Evolutionary conservation across 2,888 invertebrate species (phyloP).

Genomic region (Chloroclystis v-ata): DNA sequence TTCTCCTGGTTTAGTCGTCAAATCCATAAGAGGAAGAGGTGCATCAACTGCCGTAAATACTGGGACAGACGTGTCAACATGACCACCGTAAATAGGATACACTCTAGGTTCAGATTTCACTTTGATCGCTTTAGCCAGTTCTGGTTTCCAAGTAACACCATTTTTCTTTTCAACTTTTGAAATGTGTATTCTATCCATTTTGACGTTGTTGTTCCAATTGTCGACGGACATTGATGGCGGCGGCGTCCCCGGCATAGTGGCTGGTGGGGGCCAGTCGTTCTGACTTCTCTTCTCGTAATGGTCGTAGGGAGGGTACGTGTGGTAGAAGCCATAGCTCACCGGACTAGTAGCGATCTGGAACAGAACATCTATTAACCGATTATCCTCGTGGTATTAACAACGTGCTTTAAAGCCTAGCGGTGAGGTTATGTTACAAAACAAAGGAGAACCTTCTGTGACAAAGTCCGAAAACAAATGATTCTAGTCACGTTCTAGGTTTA

Average conservation of each 20-base stretch:
- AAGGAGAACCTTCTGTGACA: background rate
- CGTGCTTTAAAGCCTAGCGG: slow-evolving; percentile 52
- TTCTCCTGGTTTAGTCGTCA: slow-evolving; percentile 63
- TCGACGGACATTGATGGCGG: slow-evolving; percentile 43
- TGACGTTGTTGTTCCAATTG: slow-evolving; percentile 44
- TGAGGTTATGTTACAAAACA: slow-evolving; percentile 26
- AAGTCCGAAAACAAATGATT: background rate
- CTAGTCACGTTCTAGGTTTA: background rate
- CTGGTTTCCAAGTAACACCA: slow-evolving; percentile 44
- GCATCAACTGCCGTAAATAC: slow-evolving; percentile 51
- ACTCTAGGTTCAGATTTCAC: slow-evolving; percentile 44
- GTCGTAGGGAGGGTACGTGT: slow-evolving; percentile 72
- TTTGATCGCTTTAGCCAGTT: slow-evolving; percentile 40
- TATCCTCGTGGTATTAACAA: slow-evolving; percentile 53
- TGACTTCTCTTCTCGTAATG: slow-evolving; percentile 66
- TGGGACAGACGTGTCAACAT: slow-evolving; percentile 36
- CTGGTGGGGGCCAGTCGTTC: slow-evolving; percentile 51
- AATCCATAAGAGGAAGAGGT: slow-evolving; percentile 50
- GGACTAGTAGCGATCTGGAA: slow-evolving; percentile 83
- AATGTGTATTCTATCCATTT: slow-evolving; percentile 54
- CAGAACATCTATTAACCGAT: slow-evolving; percentile 74
- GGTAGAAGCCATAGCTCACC: slow-evolving; percentile 86
- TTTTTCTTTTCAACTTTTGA: slow-evolving; percentile 31
- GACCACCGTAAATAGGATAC: slow-evolving; percentile 51
- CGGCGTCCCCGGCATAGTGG: slow-evolving; percentile 52